Conservation (phyloP, 2,113 vertebrate genomes). For the Bombycilla garrulus region DNA sequence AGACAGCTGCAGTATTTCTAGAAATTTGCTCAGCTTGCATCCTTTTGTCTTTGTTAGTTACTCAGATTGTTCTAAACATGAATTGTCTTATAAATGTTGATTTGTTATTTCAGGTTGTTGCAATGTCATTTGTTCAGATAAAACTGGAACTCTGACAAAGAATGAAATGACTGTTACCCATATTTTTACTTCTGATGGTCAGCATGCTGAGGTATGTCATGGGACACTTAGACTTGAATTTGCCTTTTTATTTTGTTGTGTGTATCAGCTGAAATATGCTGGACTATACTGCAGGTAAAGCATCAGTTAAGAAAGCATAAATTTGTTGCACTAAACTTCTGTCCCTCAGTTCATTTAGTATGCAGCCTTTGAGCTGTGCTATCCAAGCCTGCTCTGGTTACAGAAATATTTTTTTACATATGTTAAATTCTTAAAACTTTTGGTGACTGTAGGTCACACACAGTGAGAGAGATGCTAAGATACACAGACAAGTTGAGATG, state of each 20-base stretch:
- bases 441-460: not conserved
- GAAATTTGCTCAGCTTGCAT: not conserved
- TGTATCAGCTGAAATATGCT: not conserved
- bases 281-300: not conserved
- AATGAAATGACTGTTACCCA: slow-evolving; percentile 99
- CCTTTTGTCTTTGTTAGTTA: not conserved
- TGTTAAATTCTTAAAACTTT: not conserved
- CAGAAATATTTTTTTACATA: not conserved
- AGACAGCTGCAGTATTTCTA: not conserved
- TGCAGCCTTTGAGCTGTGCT: not conserved
- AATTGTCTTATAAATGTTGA: not conserved
- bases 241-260: not conserved
- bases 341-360: not conserved
- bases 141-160: slow-evolving; percentile 97
- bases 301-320: not conserved
- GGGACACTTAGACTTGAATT: not conserved
- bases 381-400: not conserved
- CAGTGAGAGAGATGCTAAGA: not conserved
- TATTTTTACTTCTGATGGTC: slow-evolving; percentile 90
- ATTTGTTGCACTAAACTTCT: not conserved
- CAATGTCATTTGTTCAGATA: slow-evolving; percentile 98
- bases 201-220: slow-evolving; percentile 87
- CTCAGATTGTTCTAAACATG: not conserved
- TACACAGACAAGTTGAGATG: not conserved
- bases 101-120: slow-evolving; percentile 85